phyloP scores from a whole-genome alignment of 2,888 invertebrate genomes.

The Spilarctia lutea region DNA sequence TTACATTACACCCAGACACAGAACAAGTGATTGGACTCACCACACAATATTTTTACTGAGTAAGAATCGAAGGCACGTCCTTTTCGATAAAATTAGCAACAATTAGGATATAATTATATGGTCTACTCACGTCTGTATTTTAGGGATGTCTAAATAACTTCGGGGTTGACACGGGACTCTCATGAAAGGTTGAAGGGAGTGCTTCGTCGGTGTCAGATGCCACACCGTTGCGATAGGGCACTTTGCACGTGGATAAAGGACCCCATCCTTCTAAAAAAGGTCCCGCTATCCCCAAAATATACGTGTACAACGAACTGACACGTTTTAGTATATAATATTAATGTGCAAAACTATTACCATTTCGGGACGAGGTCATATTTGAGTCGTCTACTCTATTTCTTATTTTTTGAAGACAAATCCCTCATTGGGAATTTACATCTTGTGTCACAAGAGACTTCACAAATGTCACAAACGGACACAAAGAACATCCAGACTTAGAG shows the following conservation, averaged over 20 bases:
- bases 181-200: not conserved
- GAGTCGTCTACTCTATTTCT: not conserved
- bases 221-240: not conserved
- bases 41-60: too few relatives aligned
- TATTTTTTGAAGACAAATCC: too few relatives aligned
- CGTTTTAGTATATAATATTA: not conserved
- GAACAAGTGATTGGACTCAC: too few relatives aligned
- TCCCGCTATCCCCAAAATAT: not conserved
- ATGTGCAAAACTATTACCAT: not conserved
- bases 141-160: not conserved
- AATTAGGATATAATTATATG: not conserved
- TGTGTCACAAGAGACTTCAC: too few relatives aligned
- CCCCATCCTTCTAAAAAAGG: not conserved
- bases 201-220: not conserved
- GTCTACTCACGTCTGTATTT: not conserved
- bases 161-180: not conserved
- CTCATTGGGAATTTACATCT: too few relatives aligned
- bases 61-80: too few relatives aligned
- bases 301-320: not conserved
- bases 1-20: too few relatives aligned
- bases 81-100: not conserved
- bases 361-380: too few relatives aligned
- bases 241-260: not conserved
- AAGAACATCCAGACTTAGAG: too few relatives aligned
- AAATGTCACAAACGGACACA: too few relatives aligned